phyloP scores from a whole-genome alignment of 92 coral and sea anemone species.

The Epizoanthus rinbou region DNA sequence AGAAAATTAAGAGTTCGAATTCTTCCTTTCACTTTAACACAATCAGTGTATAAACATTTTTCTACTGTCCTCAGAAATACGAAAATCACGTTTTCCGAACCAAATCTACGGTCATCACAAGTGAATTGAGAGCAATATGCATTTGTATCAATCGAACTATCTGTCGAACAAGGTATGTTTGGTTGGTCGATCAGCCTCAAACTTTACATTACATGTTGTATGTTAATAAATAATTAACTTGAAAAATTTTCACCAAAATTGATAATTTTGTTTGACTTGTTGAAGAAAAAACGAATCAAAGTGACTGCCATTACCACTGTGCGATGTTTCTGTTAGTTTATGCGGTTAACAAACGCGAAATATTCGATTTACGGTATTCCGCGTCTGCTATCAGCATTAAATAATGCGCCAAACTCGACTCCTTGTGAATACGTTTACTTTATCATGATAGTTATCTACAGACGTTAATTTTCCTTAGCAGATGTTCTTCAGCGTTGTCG shows the following conservation, averaged over 20 bases:
- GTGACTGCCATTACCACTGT: not conserved
- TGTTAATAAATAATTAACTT: constrained; percentile 22
- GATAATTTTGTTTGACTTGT: not conserved
- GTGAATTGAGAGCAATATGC: not conserved
- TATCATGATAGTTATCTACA: not conserved
- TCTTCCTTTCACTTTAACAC: not conserved
- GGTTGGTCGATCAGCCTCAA: constrained; percentile 7
- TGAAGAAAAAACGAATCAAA: too few species aligned
- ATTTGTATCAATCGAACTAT: not conserved
- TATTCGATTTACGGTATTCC: not conserved
- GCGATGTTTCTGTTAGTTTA: not conserved
- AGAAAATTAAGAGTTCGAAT: constrained; percentile 15
- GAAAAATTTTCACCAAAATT: not conserved
- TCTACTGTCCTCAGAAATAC: not conserved
- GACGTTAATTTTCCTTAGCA: too few species aligned
- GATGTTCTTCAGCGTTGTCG: too few species aligned
- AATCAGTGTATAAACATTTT: not conserved
- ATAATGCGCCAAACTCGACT: not conserved
- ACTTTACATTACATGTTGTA: constrained; percentile 3
- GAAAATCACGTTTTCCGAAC: not conserved
- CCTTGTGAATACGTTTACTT: not conserved
- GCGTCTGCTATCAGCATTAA: not conserved
- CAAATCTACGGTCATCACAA: not conserved
- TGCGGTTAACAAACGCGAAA: not conserved
- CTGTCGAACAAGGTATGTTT: constrained; percentile 26